Percentiles rank a stretch among this genome's conserved stretches.
Evolutionary conservation across 2,113 vertebrate species (phyloP).

Genomic region (Pteruthius melanotis): DNA sequence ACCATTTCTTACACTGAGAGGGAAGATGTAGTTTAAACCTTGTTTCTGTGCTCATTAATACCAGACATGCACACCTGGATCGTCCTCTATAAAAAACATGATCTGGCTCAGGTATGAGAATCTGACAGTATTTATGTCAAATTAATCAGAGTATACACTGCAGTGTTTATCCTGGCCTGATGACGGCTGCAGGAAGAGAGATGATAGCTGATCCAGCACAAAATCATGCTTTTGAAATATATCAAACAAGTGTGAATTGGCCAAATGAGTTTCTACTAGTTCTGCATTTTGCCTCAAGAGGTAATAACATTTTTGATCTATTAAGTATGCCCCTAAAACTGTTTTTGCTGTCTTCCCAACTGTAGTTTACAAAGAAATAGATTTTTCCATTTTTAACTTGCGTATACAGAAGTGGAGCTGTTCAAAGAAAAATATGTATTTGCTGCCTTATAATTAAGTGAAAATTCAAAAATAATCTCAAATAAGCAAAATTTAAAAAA

Average conservation of each 20-base stretch:
- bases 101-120: slow-evolving; percentile 8
- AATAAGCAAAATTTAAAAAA: not conserved
- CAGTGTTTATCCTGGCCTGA: slow-evolving; percentile 11
- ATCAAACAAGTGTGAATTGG: slow-evolving; percentile 26
- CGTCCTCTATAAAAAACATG: not conserved
- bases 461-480: not conserved
- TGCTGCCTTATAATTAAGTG: not conserved
- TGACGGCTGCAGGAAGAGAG: not conserved
- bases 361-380: not conserved
- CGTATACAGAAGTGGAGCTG: not conserved
- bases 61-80: not conserved
- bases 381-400: not conserved
- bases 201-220: slow-evolving; percentile 28
- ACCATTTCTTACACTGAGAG: not conserved
- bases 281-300: slow-evolving; percentile 12
- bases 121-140: slow-evolving; percentile 30
- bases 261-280: slow-evolving; percentile 41
- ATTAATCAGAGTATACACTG: slow-evolving; percentile 23
- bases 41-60: not conserved
- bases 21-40: not conserved
- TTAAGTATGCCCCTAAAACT: not conserved
- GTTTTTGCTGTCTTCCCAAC: not conserved
- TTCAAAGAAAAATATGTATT: not conserved
- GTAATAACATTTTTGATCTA: slow-evolving; percentile 19
- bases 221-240: slow-evolving; percentile 36